Evolutionary conservation across 2,797 vertebrate species (phyloP).

Genomic region (Sparus aurata): DNA sequence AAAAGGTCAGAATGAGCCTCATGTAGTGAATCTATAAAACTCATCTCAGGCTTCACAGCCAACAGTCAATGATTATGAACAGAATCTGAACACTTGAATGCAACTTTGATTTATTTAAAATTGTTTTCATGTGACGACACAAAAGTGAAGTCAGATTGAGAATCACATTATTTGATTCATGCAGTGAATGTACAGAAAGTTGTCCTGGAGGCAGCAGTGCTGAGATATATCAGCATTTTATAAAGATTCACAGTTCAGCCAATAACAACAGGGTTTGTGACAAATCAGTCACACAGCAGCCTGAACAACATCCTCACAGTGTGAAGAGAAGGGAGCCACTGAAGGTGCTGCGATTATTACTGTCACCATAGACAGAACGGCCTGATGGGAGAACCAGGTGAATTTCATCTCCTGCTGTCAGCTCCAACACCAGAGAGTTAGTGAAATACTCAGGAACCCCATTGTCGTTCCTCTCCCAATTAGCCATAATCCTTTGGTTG

Average conservation of each 20-base stretch:
- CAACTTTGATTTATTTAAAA: not conserved
- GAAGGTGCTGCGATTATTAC: constrained; percentile 16
- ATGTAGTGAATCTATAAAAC: too few species aligned
- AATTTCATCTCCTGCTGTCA: constrained; percentile 18
- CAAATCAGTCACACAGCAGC: not conserved
- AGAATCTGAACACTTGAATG: not conserved
- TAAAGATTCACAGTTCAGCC: too few species aligned
- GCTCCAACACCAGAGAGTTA: constrained; percentile 28
- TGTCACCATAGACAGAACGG: rapidly evolving
- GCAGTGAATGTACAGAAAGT: not conserved
- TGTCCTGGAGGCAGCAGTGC: not conserved
- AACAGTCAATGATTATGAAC: not conserved
- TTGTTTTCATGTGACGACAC: not conserved
- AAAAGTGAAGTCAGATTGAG: not conserved
- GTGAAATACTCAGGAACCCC: not conserved
- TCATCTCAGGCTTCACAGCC: too few species aligned
- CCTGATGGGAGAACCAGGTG: constrained; percentile 19
- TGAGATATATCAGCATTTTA: too few species aligned
- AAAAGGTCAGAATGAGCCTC: too few species aligned
- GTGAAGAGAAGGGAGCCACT: constrained; percentile 20
- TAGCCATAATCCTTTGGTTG: not conserved
- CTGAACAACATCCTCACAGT: not conserved
- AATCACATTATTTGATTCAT: too few species aligned
- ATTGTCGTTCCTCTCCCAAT: not conserved
- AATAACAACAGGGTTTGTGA: too few species aligned